Evolutionary conservation across 2,797 vertebrate genomes (phyloP), one percentile per base, ranked within the genome.

Genomic region (Phylloscopus collybita): DNA sequence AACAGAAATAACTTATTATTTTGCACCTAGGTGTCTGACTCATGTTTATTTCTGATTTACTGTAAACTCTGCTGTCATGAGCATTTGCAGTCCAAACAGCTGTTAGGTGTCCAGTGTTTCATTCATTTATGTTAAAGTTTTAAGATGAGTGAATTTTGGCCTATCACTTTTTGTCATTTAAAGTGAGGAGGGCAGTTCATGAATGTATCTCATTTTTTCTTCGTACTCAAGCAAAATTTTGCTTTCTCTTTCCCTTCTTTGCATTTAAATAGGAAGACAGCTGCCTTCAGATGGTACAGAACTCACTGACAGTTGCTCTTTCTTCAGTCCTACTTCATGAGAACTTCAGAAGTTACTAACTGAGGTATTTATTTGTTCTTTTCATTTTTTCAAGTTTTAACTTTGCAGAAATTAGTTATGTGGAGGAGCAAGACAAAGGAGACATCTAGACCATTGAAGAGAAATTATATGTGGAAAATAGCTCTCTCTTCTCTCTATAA

Each of bases 311-410:
- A 47, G 44, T 94, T 76, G 26, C 29, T 78, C 40, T 94, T 88
- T 47, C 62, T 91, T 82, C 92, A 69, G 7, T 91, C 54, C 69
- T 88, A 32, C 87, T 96, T 92, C 87, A 93, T 96, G 95, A 97
- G 70, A 92, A 86, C 81, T 92, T 90, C 87, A 90, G 75, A 94
- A 89, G 75, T 86, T 81, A 91, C 59, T 96, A 95, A 92, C 75
- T 93, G 75, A 97, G 95, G 95, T 97, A 97, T 90, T 82, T 95
- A 57, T 83, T 93, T 86, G 40, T 90, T 87, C 42, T 85, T 87
- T 85, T 60, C 23, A 21, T 53, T 87, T 38, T 82, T 89, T 56
- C 45, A n/a, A 76, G 34, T 70, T 92, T 91, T 70, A 65, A 16
- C n/a, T 71, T 74, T 53, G 15, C 18, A 53, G 6, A 10, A 79